A percentile compares a stretch with the other conserved stretches of the same genome.
phyloP scores from a whole-genome alignment of 2,797 vertebrate species.

The Lates japonicus region DNA sequence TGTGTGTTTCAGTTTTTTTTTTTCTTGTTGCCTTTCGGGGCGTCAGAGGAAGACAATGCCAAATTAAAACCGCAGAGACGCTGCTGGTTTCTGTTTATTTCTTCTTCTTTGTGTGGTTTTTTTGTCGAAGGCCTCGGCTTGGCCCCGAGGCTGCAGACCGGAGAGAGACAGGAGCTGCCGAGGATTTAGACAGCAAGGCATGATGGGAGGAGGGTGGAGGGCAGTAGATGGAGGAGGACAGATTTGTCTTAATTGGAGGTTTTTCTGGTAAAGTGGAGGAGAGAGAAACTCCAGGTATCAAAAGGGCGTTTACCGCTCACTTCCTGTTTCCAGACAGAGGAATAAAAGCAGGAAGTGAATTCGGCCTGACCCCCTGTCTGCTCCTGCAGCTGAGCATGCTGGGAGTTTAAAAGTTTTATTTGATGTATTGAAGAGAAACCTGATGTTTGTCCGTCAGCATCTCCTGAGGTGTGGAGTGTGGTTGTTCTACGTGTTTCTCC shows the following conservation, averaged over 20 bases:
- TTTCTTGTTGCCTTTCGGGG: slow-evolving; percentile 60
- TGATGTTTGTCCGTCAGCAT: no score
- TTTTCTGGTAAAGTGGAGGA: slow-evolving; percentile 46
- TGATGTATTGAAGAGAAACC: no score
- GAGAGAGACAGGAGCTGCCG: slow-evolving; percentile 54
- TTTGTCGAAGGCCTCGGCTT: slow-evolving; percentile 34
- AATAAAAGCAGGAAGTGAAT: slow-evolving; percentile 59
- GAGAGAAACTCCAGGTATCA: slow-evolving; percentile 65
- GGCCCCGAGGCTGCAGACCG: slow-evolving; percentile 50
- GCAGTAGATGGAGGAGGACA: slow-evolving; percentile 37
- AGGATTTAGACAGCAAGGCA: slow-evolving; percentile 62
- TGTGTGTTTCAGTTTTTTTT: slow-evolving; percentile 46
- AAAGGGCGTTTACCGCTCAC: slow-evolving; percentile 62
- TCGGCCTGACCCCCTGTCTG: slow-evolving; percentile 21
- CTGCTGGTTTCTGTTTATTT: slow-evolving; percentile 38
- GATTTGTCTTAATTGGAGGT: slow-evolving; percentile 72
- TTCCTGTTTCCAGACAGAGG: slow-evolving; percentile 62
- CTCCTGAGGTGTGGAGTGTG: no score
- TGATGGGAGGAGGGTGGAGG: slow-evolving; percentile 66
- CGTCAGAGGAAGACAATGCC: slow-evolving; percentile 72
- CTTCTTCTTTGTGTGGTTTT: slow-evolving; percentile 53
- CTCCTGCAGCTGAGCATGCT: background rate
- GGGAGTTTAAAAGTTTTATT: no score
- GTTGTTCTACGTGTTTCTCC: background rate
- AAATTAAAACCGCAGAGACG: slow-evolving; percentile 75